These are phyloP conservation scores for Drosophila tripunctata DNA, from an alignment of 2,888 invertebrate genomes.

Conservation along the genomic window DNA sequence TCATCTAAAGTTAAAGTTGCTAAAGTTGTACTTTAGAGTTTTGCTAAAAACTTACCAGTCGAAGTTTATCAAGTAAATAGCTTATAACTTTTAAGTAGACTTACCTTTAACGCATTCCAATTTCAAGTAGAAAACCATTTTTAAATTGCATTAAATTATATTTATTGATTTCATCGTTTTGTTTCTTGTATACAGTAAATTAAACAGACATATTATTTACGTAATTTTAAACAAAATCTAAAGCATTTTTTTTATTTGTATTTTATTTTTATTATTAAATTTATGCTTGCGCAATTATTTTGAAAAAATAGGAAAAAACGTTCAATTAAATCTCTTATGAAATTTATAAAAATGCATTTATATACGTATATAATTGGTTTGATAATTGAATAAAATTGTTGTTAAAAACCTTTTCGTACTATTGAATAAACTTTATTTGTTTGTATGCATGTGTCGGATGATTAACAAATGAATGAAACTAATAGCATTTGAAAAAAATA, in stretches of 20 bases:
- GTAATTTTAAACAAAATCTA: conserved; percentile 24
- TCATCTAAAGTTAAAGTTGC: neutral
- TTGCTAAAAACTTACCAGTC: neutral
- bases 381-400: conserved; percentile 29
- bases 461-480: neutral
- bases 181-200: conserved; percentile 57
- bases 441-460: neutral
- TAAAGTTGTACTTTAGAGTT: neutral
- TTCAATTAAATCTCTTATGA: conserved; percentile 29
- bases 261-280: conserved; percentile 12
- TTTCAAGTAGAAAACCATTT: neutral
- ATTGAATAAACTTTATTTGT: conserved; percentile 24
- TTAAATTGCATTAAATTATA: conserved; percentile 76
- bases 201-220: conserved; percentile 43
- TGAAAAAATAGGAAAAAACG: neutral
- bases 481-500: neutral
- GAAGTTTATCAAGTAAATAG: no score
- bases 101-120: neutral
- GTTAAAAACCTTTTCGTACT: conserved; percentile 27
- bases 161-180: conserved; percentile 71
- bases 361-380: conserved; percentile 38
- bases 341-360: conserved; percentile 44
- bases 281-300: conserved; percentile 34
- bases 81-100: no score
- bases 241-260: conserved; percentile 31